Conservation (phyloP, 2,113 vertebrate genomes). For the Rhinopithecus roxellana region DNA sequence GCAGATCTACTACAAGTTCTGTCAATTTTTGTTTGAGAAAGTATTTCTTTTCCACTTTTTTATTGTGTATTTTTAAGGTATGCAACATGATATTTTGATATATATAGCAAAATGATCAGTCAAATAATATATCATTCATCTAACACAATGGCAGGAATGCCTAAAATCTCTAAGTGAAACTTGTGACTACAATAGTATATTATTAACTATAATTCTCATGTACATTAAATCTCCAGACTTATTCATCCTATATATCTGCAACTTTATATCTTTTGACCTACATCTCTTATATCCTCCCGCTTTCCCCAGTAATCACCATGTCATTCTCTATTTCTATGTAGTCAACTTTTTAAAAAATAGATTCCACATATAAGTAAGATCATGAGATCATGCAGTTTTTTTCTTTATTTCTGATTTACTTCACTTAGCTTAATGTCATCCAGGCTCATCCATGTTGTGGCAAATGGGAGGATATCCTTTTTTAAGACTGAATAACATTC, state of each 20-base stretch:
- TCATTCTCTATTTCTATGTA: background rate
- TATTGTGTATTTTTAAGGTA: background rate
- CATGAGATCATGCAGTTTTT: background rate
- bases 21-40: background rate
- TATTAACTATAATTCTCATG: background rate
- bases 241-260: background rate
- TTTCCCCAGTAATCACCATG: background rate
- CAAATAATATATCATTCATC: background rate
- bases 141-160: background rate
- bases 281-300: background rate
- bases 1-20: background rate
- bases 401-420: background rate
- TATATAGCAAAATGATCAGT: background rate
- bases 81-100: background rate
- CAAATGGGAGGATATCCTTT: background rate
- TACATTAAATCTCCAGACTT: background rate
- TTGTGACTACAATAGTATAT: background rate
- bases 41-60: background rate
- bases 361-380: background rate
- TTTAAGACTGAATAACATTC: background rate
- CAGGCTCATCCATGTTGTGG: background rate
- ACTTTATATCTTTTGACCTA: background rate
- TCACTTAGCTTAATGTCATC: background rate
- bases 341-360: background rate
- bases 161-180: background rate